Conservation (phyloP, 2,113 vertebrate genomes). For the Mustela nigripes region DNA sequence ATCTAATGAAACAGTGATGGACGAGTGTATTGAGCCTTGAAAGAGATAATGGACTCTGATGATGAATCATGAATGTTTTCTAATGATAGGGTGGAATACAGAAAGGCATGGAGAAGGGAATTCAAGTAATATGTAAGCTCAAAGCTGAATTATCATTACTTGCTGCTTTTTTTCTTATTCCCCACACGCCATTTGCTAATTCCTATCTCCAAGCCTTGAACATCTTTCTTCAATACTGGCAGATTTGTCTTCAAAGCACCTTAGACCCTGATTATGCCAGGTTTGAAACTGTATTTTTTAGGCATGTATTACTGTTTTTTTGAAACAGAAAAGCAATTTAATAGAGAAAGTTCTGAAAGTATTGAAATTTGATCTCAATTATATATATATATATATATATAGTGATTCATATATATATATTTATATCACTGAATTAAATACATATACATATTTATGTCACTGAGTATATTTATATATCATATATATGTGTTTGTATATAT, state of each 20-base stretch:
- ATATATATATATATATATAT: background rate
- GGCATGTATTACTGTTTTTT: too few relatives aligned
- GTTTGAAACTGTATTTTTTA: too few relatives aligned
- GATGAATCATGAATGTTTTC: too few relatives aligned
- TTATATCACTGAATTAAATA: background rate
- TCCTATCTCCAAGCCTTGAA: background rate
- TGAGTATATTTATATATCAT: background rate
- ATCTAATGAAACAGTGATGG: background rate
- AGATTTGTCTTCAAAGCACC: too few relatives aligned
- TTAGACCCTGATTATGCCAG: too few relatives aligned
- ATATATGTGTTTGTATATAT: background rate
- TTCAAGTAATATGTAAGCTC: background rate
- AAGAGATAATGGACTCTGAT: too few relatives aligned
- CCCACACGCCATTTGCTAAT: background rate
- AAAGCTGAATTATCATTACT: background rate
- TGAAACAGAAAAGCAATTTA: too few relatives aligned
- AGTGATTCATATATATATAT: background rate
- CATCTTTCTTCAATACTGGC: too few relatives aligned
- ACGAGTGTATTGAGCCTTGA: background rate
- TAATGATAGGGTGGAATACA: too few relatives aligned
- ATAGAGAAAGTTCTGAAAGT: background rate
- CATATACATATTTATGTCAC: background rate
- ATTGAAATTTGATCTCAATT: slow-evolving; percentile 33
- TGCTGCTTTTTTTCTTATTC: background rate
- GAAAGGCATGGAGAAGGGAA: too few relatives aligned